Base-by-base conservation (phyloP, 1,140 invertebrate species). In the Sminthurides bifidus region DNA sequence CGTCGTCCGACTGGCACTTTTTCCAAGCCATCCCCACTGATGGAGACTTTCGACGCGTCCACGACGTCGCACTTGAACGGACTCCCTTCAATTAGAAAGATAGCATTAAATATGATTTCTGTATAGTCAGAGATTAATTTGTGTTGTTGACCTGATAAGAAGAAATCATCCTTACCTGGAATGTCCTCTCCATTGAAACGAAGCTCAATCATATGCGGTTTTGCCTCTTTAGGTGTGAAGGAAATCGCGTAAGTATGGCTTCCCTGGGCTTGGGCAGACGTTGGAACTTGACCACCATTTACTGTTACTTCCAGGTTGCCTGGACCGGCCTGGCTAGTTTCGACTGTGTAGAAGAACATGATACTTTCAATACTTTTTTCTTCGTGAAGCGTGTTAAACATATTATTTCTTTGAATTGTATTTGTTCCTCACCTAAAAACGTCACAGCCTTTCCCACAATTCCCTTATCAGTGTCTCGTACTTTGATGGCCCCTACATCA, bases 251-350 rank as follows among this genome's bases (percentile, higher is more conserved):
- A 98, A 0, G 87, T 87, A 68, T 95, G 92, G 26, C 90, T 84
- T 38, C 91, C 91, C 68, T 96, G 85, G 15, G 90, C 87, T 70
- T 92, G 87, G 8, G 94, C 92, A 30, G 89, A 91, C 6, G 92
- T 97, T 1, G 92, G 90, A 26, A 94, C 90, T 58, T 89, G 81
- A 0, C 93, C 94, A 38, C 91, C 89, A 66, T 94, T 95, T 2
- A 98, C 92, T 0, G 91, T 92, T 27, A 98, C 92, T 71, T 98
- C 94, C 40, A 98, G 72, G 72, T 96, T 96, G 10, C 95, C 95
- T 27, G 81, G 90, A 26, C 95, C 95, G 26, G 92, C 92, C n/a
- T n/a, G n/a, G n/a, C n/a, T 37, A 43, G 24, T 43, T 14, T 10
- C 41, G 24, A 43, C 24, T 19, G 6, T 6, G n/a, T 29, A 52